Conservation (phyloP, 2,797 vertebrate genomes). For the Rhynchotus rufescens region DNA sequence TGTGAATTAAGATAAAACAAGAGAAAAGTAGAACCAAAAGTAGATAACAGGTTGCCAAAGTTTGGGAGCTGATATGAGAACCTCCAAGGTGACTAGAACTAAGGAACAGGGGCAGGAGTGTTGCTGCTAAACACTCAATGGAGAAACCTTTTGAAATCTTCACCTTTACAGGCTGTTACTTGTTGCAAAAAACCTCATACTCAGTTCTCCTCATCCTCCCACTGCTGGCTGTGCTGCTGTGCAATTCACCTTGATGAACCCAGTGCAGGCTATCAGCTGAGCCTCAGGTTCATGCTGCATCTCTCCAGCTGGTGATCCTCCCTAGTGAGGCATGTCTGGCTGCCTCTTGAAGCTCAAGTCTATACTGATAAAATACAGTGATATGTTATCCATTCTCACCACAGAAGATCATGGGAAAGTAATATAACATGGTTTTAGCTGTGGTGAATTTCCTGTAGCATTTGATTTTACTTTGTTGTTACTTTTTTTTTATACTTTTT, state of each 20-base stretch:
- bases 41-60: not conserved
- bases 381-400: not conserved
- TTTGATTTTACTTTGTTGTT: not conserved
- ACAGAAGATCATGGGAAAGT: not conserved
- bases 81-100: too few species aligned
- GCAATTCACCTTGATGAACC: not conserved
- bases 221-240: not conserved
- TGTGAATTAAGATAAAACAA: not conserved
- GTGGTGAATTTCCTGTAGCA: not conserved
- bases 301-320: not conserved
- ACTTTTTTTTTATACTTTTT: not conserved
- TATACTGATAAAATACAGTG: not conserved
- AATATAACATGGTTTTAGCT: not conserved
- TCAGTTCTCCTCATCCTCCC: not conserved
- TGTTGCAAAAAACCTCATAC: not conserved
- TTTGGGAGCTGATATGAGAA: too few species aligned
- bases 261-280: not conserved
- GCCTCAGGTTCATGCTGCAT: not conserved
- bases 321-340: not conserved
- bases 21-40: not conserved
- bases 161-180: not conserved
- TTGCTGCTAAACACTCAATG: not conserved
- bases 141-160: not conserved
- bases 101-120: not conserved
- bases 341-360: not conserved